Percentiles rank a stretch among this genome's conserved stretches.
These are phyloP conservation scores for Ceryle rudis DNA, from an alignment of 2,797 vertebrate genomes.

Conservation along the genomic window DNA sequence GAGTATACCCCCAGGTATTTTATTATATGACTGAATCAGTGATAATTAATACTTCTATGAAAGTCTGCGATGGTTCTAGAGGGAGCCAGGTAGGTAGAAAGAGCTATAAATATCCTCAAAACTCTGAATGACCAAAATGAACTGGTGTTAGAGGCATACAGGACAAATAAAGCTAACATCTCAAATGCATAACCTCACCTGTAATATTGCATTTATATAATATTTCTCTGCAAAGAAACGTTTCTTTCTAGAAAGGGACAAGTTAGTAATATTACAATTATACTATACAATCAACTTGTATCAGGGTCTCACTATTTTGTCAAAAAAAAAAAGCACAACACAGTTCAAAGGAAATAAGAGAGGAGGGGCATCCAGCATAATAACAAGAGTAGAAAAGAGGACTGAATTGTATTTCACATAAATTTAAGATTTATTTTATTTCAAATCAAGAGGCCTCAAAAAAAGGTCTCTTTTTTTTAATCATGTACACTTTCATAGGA, in stretches of 20 bases:
- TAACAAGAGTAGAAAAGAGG: background rate
- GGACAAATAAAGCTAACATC: background rate
- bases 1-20: background rate
- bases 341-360: fast-evolving
- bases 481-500: background rate
- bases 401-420: background rate
- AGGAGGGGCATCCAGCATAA: background rate
- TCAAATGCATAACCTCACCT: background rate
- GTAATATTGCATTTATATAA: too few relatives aligned
- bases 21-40: background rate
- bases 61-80: background rate
- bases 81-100: background rate
- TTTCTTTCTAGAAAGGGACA: background rate
- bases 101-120: background rate
- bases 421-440: background rate
- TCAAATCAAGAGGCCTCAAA: background rate
- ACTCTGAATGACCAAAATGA: background rate
- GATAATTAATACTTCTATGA: background rate
- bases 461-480: background rate
- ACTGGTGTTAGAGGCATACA: background rate
- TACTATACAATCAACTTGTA: background rate
- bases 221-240: background rate
- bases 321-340: background rate
- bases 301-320: background rate
- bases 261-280: background rate